Evolutionary conservation across 2,797 vertebrate genomes (phyloP), one percentile per base, ranked within the genome.

Genomic region (Percopsis omiscomaycus): DNA sequence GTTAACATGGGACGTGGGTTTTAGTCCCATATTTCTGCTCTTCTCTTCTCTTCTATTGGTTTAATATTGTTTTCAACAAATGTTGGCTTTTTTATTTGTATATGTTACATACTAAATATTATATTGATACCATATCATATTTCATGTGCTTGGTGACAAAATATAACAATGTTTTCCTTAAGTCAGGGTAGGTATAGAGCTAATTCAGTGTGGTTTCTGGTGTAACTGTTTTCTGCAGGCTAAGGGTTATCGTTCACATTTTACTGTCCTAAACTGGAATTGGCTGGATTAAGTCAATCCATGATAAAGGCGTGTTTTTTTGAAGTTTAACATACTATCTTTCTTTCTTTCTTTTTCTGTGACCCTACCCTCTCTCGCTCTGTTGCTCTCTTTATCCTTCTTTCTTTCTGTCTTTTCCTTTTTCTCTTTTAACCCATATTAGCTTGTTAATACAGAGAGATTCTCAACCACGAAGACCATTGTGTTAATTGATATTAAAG

Each of bases 401-500:
- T 15, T 9, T 2, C 0, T n/a, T 13, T 22, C 10, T 51, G 8
- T 10, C 10, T 4, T 14, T 5, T 10, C 8, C 13, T 29, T n/a
- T 37, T 2, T 50, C 3, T 16, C 9, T 6, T 48, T 29, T 32
- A 12, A 6, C 5, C 15, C 14, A 49, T 49, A 5, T 50, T 50
- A 16, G n/a, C 16, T 51, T 22, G 61, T 15, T 53, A 69, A 46
- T 47, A n/a, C 27, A 48, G n/a, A 51, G 29, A 50, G 50, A 12
- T 59, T 56, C 51, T 55, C 55, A 55, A 28, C 37, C 72, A 59
- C 46, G 57, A 64, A 29, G 10, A 64, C 58, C 27, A 27, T 50
- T 13, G 1, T 73, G 75, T 81, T 68, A 69, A 78, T 45, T 27
- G 67, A 67, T 78, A 84, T 83, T 74, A 68, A 68, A 71, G 74